Percentiles rank a stretch among this genome's conserved stretches.
Evolutionary conservation across 2,888 invertebrate species (phyloP).

Genomic region (Troides aeacus): DNA sequence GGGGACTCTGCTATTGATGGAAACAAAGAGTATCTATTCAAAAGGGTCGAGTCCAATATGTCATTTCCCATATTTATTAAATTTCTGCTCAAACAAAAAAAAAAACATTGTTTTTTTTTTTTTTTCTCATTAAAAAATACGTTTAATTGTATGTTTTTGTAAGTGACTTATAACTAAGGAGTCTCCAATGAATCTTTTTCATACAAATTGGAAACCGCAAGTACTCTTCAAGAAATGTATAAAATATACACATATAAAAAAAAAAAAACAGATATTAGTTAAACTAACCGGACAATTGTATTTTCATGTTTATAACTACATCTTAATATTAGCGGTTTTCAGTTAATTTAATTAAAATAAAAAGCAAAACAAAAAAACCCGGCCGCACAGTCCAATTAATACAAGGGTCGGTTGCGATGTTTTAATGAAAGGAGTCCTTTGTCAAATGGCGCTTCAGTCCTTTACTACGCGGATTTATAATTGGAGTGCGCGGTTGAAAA

Average conservation of each 20-base stretch:
- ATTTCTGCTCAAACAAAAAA: neutral
- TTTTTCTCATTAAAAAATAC: no score
- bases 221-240: no score
- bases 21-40: constrained; percentile 23
- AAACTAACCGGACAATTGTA: no score
- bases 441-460: constrained; percentile 16
- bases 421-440: constrained; percentile 24
- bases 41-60: neutral
- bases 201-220: no score
- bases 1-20: constrained; percentile 15
- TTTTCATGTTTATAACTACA: no score
- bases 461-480: constrained; percentile 15
- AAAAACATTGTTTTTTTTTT: no score
- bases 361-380: neutral
- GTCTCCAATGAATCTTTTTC: no score
- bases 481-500: constrained; percentile 21
- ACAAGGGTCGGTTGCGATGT: constrained; percentile 13
- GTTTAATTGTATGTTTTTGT: no score
- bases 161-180: no score
- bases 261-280: no score
- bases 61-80: neutral
- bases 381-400: constrained; percentile 12
- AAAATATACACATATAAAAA: no score
- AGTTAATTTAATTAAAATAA: constrained; percentile 6
- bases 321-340: neutral